Percentiles rank a stretch among this genome's conserved stretches.
Conservation (phyloP, 2,113 vertebrate species). For the Ornithorhynchus anatinus region DNA sequence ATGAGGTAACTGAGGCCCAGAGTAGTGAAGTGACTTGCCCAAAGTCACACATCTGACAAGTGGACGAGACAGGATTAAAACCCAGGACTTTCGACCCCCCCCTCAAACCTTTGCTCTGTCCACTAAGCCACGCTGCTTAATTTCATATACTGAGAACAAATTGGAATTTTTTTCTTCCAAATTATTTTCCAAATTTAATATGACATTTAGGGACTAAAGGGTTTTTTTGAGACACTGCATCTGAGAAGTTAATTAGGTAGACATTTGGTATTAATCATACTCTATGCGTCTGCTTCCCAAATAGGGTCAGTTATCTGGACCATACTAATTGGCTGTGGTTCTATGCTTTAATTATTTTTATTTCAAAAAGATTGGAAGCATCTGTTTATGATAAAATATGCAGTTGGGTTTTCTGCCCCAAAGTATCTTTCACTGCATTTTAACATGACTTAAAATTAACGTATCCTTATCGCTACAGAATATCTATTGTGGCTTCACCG, state of each 20-base stretch:
- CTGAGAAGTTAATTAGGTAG: constrained; percentile 60
- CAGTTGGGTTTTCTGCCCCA: constrained; percentile 31
- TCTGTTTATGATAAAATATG: constrained; percentile 34
- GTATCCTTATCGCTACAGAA: too few relatives aligned
- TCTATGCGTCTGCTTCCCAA: constrained; percentile 58
- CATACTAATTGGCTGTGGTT: constrained; percentile 12
- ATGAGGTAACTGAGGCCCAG: too few relatives aligned
- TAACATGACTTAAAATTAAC: too few relatives aligned
- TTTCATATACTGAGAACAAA: constrained; percentile 44
- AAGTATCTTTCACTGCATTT: constrained; percentile 29
- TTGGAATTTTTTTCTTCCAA: constrained; percentile 52
- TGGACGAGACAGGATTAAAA: too few relatives aligned
- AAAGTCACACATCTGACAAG: too few relatives aligned
- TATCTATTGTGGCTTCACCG: not conserved
- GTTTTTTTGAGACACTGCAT: constrained; percentile 59
- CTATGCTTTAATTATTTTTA: constrained; percentile 31
- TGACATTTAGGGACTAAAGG: constrained; percentile 53
- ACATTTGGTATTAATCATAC: constrained; percentile 26
- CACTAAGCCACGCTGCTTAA: too few relatives aligned
- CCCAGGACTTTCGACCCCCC: too few relatives aligned
- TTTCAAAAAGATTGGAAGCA: constrained; percentile 37
- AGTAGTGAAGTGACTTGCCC: too few relatives aligned
- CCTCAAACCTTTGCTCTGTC: too few relatives aligned
- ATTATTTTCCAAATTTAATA: constrained; percentile 51
- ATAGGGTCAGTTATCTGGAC: constrained; percentile 29